phyloP scores from a whole-genome alignment of 1,140 invertebrate species.

The Campoletis sonorensis region DNA sequence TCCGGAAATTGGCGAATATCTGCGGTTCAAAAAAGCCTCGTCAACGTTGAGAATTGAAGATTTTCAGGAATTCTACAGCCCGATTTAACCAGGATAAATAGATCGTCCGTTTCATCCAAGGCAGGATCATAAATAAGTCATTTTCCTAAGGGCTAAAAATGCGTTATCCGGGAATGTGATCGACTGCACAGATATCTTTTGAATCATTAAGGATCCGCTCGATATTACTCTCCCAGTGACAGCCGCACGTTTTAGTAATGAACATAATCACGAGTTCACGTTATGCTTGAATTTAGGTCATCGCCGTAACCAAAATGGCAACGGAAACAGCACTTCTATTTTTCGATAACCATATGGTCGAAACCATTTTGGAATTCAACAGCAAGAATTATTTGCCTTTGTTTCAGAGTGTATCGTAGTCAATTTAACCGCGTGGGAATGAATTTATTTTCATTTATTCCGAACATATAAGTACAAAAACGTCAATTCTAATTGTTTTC shows the following conservation, averaged over 20 bases:
- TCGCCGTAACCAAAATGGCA: background rate
- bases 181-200: background rate
- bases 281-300: background rate
- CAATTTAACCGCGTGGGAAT: no score
- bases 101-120: background rate
- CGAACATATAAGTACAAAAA: no score
- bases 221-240: background rate
- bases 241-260: background rate
- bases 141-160: constrained; percentile 29
- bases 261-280: background rate
- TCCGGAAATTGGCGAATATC: no score
- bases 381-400: no score
- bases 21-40: background rate
- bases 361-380: no score
- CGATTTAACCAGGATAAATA: background rate
- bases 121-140: background rate
- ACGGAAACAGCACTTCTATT: background rate
- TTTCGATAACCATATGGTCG: background rate
- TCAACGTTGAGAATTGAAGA: constrained; percentile 8
- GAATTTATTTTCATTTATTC: no score
- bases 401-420: no score
- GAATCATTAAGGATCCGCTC: background rate
- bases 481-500: no score
- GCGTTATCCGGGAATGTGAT: constrained; percentile 37
- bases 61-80: constrained; percentile 2